Base-by-base conservation (phyloP, 2,888 invertebrate species). In the Aethes cnicana region DNA sequence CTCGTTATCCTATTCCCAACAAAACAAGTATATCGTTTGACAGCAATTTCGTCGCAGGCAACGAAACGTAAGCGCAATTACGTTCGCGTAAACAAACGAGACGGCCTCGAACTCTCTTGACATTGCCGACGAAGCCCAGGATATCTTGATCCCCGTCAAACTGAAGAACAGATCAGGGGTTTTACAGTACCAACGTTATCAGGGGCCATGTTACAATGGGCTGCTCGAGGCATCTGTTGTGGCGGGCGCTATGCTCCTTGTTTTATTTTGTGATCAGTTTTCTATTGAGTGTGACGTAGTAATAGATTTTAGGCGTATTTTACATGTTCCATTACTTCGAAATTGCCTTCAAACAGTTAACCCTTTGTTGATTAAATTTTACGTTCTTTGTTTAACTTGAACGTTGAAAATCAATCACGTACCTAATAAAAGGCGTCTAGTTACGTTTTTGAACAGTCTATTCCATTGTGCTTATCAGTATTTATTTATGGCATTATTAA, bases 21-120 rank as follows among this genome's bases (percentile, higher is more conserved):
- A 26, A 33, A 33, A 37, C 43, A 23, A 42, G 63, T 64, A 70
- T 74, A 73, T 66, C 66, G 75, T 81, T 81, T 75, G 78, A 75
- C 78, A 74, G 63, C 70, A 69, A 73, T 72, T 66, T 69, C 67
- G 67, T 68, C 63, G 66, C 66, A 68, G 68, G 63, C 60, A 62
- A 59, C 66, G 62, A 55, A 61, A 65, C 64, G 65, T 63, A 61
- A 66, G 64, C 66, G 68, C 72, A 77, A 79, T 80, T 77, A 74
- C 65, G 23, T 35, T 53, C 36, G 33, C 57, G 80, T 82, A 81
- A 84, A 83, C 81, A 81, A 72, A 69, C 52, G 56, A n/a, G n/a
- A 37, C 63, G 78, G 66, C 83, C 83, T 80, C 82, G 79, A 82
- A 80, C 78, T 64, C 72, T 59, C 61, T 62, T 71, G 75, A 76